Percentiles rank a stretch among this genome's conserved stretches.
Evolutionary conservation across 2,888 invertebrate genomes (phyloP).

Genomic region (Pseudanteris insignis): DNA sequence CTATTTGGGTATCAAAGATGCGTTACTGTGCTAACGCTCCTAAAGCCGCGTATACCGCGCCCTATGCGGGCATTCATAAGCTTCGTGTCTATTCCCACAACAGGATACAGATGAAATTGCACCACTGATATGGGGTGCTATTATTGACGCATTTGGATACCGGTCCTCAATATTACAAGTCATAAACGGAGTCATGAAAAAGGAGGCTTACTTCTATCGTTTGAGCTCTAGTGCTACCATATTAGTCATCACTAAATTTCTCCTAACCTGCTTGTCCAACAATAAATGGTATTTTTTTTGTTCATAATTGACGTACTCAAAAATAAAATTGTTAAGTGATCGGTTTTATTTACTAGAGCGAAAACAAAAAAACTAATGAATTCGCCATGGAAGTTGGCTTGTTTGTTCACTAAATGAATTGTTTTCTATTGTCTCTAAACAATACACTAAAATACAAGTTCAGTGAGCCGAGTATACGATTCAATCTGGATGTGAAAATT

Average conservation of each 20-base stretch:
- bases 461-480: slow-evolving; percentile 27
- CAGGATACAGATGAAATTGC: slow-evolving; percentile 33
- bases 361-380: slow-evolving; percentile 31
- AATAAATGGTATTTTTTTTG: too few relatives aligned
- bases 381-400: slow-evolving; percentile 34
- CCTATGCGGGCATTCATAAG: slow-evolving; percentile 48
- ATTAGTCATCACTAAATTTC: too few relatives aligned
- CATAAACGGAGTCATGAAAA: slow-evolving; percentile 32
- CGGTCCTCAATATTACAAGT: slow-evolving; percentile 25
- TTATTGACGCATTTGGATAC: slow-evolving; percentile 31
- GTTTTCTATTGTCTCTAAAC: slow-evolving; percentile 43
- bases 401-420: slow-evolving; percentile 41
- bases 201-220: too few relatives aligned
- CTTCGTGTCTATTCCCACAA: slow-evolving; percentile 47
- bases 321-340: slow-evolving; percentile 38
- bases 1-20: slow-evolving; percentile 56
- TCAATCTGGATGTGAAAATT: slow-evolving; percentile 32
- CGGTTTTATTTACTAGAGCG: slow-evolving; percentile 23
- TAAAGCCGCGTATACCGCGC: slow-evolving; percentile 36
- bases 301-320: too few relatives aligned
- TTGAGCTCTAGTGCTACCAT: too few relatives aligned
- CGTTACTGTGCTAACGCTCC: slow-evolving; percentile 45
- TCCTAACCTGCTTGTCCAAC: too few relatives aligned
- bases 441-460: slow-evolving; percentile 38
- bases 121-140: slow-evolving; percentile 19